Evolutionary conservation across 2,797 vertebrate species (phyloP), one percentile per base, ranked within the genome.

Genomic region (Limnodromus scolopaceus): DNA sequence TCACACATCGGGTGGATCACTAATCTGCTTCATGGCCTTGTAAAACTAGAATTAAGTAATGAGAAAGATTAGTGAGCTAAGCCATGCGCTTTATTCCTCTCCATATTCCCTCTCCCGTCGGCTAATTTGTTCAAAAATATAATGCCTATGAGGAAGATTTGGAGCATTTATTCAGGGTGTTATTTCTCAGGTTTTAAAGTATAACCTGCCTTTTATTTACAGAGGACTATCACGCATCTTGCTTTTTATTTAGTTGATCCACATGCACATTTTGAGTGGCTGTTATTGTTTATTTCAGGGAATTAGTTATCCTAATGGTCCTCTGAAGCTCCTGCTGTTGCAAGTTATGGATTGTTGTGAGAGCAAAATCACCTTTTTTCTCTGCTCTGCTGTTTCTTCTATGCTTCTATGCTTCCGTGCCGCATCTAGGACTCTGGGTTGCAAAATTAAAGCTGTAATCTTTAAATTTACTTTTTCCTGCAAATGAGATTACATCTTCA

Each of bases 21-120:
- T 71, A 64, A 95, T 93, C 72, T 84, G 63, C 90, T 95, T 80
- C 48, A 7, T 34, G 70, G 74, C 71, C 71, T 91, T 85, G 63
- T 89, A 89, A 72, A 84, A 57, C 48, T 53, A 20, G 75, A 92
- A 80, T 94, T 95, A 96, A 93, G 60, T 96, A 83, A 95, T 80
- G 84, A 80, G 70, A 45, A 84, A 77, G 95, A 97, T 89, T 83
- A 89, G 95, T 91, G 92, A 92, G 71, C 78, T 66, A 84, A 95
- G 53, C 80, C 60, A 11, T 80, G 53, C 0, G 9, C 70, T 79
- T 92, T 90, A 70, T 93, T 85, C 60, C 24, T 89, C 34, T 71
- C 83, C 61, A 27, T 89, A 49, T 70, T 87, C 34, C 46, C 19
- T 70, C 15, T 49, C 71, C 80, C 87, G 80, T 63, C 61, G 85